Percentiles rank a stretch among this genome's conserved stretches.
Evolutionary conservation across 2,797 vertebrate genomes (phyloP).

Genomic region (Hydrolagus colliei): DNA sequence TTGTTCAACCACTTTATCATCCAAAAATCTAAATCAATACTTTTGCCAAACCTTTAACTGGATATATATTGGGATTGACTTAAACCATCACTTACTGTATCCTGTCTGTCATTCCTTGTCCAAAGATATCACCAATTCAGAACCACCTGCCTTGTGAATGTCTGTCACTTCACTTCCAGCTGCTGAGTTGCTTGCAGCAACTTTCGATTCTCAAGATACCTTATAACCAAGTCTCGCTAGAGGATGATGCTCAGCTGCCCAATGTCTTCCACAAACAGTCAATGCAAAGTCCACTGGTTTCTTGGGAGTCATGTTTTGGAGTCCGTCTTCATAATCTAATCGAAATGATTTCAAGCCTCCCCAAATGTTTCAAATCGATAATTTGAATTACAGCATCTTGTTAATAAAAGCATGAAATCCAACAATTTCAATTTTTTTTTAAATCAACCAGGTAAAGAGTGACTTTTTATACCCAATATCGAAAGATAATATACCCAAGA

Average conservation of each 20-base stretch:
- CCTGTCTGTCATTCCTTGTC: background rate
- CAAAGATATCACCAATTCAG: background rate
- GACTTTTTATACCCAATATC: background rate
- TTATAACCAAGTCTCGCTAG: background rate
- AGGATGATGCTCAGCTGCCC: background rate
- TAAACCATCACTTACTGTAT: background rate
- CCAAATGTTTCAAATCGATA: too few species aligned
- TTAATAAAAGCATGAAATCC: background rate
- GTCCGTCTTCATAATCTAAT: background rate
- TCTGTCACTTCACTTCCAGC: background rate
- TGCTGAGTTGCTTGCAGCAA: background rate
- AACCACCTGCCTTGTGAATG: background rate
- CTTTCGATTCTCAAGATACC: background rate
- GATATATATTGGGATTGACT: background rate
- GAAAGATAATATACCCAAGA: too few species aligned
- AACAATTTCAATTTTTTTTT: too few species aligned
- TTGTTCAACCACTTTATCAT: slow-evolving; percentile 36
- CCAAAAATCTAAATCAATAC: slow-evolving; percentile 5
- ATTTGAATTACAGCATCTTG: too few species aligned
- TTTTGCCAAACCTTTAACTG: background rate
- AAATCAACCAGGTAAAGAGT: background rate
- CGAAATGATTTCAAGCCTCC: background rate
- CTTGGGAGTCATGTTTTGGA: background rate
- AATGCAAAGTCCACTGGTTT: background rate
- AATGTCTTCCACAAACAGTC: background rate